Conservation (phyloP, 2,888 invertebrate species). For the Malthinus seriepunctatus region DNA sequence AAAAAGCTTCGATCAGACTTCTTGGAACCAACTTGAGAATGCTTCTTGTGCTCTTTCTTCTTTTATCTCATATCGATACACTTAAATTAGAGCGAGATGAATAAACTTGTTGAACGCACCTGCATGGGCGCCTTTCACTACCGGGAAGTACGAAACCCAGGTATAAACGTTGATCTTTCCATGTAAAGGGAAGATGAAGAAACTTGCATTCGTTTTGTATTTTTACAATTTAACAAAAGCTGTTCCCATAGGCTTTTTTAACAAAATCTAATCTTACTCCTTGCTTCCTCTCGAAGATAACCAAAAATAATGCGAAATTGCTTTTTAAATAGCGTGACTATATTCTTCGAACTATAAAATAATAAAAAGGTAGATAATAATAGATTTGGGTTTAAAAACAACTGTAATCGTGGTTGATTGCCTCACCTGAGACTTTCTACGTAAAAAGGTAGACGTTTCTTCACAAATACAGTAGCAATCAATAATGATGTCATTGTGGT, state of each 20-base stretch:
- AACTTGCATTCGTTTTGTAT: background rate
- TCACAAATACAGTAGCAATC: background rate
- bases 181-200: constrained; percentile 2
- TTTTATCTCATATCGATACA: constrained; percentile 9
- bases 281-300: too few species aligned
- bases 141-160: constrained; percentile 20
- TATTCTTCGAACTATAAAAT: too few species aligned
- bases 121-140: constrained; percentile 27
- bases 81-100: constrained; percentile 14
- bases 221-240: background rate
- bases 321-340: too few species aligned
- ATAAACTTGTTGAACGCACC: constrained; percentile 33
- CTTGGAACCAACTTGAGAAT: constrained; percentile 42
- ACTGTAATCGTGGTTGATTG: too few species aligned
- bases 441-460: too few species aligned
- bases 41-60: constrained; percentile 12
- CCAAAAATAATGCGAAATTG: too few species aligned
- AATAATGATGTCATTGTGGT: constrained; percentile 1
- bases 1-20: constrained; percentile 49
- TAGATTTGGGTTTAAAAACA: too few species aligned
- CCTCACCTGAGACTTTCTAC: too few species aligned
- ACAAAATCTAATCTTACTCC: too few species aligned
- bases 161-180: constrained; percentile 12
- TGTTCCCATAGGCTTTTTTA: too few species aligned
- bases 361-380: too few species aligned